Conservation (phyloP, 2,797 vertebrate genomes). For the Coregonus sp. region DNA sequence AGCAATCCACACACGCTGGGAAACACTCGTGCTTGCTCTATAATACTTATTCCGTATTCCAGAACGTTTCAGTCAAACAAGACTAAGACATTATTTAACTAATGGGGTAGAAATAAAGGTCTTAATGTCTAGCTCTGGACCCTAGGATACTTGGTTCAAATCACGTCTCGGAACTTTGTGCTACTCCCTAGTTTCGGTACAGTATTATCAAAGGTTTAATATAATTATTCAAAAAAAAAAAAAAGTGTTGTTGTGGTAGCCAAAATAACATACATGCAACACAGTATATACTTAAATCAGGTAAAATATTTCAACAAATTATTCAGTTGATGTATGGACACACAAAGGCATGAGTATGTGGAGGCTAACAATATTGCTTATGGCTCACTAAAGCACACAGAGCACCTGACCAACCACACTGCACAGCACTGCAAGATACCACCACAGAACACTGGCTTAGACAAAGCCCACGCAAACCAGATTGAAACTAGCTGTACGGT, state of each 20-base stretch:
- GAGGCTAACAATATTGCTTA: conserved; percentile 47
- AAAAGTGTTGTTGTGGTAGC: no score
- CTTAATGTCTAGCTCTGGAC: background rate
- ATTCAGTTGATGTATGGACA: no score
- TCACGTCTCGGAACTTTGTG: no score
- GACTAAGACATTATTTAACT: background rate
- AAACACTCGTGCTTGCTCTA: conserved; percentile 33
- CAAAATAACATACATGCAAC: background rate
- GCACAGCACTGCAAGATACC: background rate
- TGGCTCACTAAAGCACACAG: conserved; percentile 50
- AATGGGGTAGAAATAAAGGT: background rate
- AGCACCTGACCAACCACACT: conserved; percentile 69
- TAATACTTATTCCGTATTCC: background rate
- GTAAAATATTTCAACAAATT: background rate
- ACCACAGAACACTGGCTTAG: conserved; percentile 1
- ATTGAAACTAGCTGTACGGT: no score
- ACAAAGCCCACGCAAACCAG: background rate
- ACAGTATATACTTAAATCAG: background rate
- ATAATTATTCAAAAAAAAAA: no score
- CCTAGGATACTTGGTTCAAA: no score
- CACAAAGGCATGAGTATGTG: background rate
- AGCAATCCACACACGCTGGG: background rate
- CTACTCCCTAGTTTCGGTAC: no score
- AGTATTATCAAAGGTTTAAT: no score
- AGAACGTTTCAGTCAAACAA: conserved; percentile 20